Evolutionary conservation across 2,797 vertebrate genomes (phyloP), one percentile per base, ranked within the genome.

Genomic region (Catostomus latipinnis): DNA sequence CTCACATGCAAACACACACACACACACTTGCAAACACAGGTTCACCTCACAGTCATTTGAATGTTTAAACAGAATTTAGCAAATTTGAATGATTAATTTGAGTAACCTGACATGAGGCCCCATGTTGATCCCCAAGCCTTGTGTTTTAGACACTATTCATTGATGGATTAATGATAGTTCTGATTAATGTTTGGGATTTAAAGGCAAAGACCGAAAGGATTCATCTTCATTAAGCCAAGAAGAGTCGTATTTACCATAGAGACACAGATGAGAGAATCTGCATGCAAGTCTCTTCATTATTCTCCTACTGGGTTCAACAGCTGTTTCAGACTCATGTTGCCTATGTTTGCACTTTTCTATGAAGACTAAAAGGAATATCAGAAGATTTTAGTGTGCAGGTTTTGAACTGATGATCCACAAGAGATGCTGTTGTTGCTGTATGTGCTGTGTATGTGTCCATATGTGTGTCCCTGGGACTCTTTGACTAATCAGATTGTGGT

Each of bases 151-250:
- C 50, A 45, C 14, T 49, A 71, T 71, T 63, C 6, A 63, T 75
- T 75, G 46, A 14, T 56, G 67, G 49, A 49, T 49, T 34, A 34
- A 34, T 34, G 34, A 34, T 49, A 56, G 67, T 54, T 78, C 49
- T 71, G 62, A 78, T 78, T 78, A 78, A 78, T 78, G 76, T 48
- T 22, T 63, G 8, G 50, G 68, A 63, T 63, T 78, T 71, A 63
- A 78, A 68, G 34, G 58, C 50, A 63, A 46, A 78, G 58, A 78
- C 68, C 58, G 68, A 13, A 4, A 63, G 50, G 76, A 78, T 78
- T 78, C 61, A 71, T 78, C 76, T 71, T 78, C 58, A 78, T 78
- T 78, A 71, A 58, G 34, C 11, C 56, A 62, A 63, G 67, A 71
- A 22, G 34, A 78, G 68, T 63, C 5, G 57, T 63, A 45, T 78